A percentile compares a stretch with the other conserved stretches of the same genome.
Conservation (phyloP, 2,797 vertebrate genomes). For the Botia kubotai region DNA sequence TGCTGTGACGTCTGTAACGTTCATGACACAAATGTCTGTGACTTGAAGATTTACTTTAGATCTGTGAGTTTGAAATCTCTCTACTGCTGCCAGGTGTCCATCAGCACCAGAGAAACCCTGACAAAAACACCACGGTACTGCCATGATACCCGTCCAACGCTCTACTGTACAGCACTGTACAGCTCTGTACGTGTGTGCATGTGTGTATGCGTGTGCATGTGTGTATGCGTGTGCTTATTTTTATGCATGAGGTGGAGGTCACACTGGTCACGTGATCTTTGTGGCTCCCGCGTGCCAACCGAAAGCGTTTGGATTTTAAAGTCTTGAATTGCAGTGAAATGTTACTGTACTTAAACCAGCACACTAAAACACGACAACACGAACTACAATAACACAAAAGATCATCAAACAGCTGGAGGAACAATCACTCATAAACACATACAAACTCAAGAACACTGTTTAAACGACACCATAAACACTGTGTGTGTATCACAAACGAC, state of each 20-base stretch:
- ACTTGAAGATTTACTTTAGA: too few relatives aligned
- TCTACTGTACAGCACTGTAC: too few relatives aligned
- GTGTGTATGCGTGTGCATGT: not conserved
- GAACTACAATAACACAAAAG: constrained; percentile 23
- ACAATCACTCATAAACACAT: too few relatives aligned
- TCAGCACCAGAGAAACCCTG: too few relatives aligned
- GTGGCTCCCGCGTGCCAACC: constrained; percentile 25
- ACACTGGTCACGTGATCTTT: constrained; percentile 38
- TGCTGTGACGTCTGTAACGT: too few relatives aligned
- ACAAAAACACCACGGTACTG: too few relatives aligned
- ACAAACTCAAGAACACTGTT: not conserved
- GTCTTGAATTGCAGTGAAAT: not conserved
- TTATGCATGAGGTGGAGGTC: constrained; percentile 33
- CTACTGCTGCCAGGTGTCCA: too few relatives aligned
- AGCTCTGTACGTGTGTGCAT: not conserved
- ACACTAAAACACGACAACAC: not conserved
- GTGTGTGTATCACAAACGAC: too few relatives aligned
- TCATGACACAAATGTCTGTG: too few relatives aligned
- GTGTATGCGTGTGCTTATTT: not conserved
- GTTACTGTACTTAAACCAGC: not conserved
- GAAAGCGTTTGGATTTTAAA: constrained; percentile 23
- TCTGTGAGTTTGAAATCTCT: too few relatives aligned
- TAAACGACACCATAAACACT: not conserved
- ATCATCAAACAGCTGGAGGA: constrained; percentile 29
- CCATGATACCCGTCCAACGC: too few relatives aligned